Conservation (phyloP, 2,113 vertebrate genomes). For the Verasper variegatus region DNA sequence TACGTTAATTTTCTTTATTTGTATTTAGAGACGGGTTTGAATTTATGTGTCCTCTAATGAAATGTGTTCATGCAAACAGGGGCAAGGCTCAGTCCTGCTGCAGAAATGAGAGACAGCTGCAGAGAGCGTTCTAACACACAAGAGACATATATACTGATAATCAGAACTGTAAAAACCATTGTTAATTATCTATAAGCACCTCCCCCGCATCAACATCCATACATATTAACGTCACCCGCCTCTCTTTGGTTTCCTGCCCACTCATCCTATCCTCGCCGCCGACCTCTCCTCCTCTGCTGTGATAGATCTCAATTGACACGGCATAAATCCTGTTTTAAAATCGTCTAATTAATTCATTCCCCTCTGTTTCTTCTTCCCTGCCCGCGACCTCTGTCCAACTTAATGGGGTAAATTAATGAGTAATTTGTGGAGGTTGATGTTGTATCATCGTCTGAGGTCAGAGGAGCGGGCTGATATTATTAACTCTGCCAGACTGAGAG, state of each 20-base stretch:
- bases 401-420: constrained; percentile 70
- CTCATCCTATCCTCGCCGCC: not conserved
- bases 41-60: not conserved
- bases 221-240: not conserved
- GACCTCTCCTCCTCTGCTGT: constrained; percentile 13
- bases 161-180: not conserved
- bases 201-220: not conserved
- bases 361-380: constrained; percentile 29
- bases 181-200: not conserved
- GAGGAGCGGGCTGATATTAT: constrained; percentile 62
- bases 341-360: constrained; percentile 56
- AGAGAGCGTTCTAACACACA: no score
- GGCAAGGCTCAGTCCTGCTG: constrained; percentile 52
- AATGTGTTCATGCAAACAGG: constrained; percentile 14
- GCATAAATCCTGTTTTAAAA: constrained; percentile 37
- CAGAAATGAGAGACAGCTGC: no score
- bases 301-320: constrained; percentile 16
- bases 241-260: not conserved
- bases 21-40: not conserved
- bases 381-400: constrained; percentile 54
- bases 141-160: no score
- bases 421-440: constrained; percentile 61
- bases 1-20: not conserved
- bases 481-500: constrained; percentile 68
- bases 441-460: constrained; percentile 56